Evolutionary conservation across 1,140 invertebrate species (phyloP).

Genomic region (Samia ricini): DNA sequence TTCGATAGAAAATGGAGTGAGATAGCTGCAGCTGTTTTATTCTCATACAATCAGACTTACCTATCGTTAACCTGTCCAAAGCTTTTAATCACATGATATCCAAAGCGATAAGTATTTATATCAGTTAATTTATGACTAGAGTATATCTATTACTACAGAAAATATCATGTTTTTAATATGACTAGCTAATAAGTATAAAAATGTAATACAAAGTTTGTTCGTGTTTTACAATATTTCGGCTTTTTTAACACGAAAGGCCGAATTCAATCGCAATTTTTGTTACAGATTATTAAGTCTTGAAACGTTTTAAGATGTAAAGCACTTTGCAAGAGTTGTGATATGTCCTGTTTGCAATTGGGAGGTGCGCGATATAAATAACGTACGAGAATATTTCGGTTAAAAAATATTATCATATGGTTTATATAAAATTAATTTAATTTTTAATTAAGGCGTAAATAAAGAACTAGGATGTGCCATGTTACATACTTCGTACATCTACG

Average conservation of each 20-base stretch:
- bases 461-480: neutral
- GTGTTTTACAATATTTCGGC: neutral
- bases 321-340: too few relatives aligned
- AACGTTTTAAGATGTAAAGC: too few relatives aligned
- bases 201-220: neutral
- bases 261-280: too few relatives aligned
- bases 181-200: neutral
- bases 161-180: neutral
- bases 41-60: slow-evolving; percentile 18
- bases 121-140: slow-evolving; percentile 23
- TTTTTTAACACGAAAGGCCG: too few relatives aligned
- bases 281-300: too few relatives aligned
- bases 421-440: too few relatives aligned
- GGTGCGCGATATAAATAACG: too few relatives aligned
- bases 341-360: too few relatives aligned
- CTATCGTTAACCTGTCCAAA: slow-evolving; percentile 15
- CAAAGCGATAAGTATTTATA: slow-evolving; percentile 21
- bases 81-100: slow-evolving; percentile 24
- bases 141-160: neutral
- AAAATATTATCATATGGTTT: too few relatives aligned
- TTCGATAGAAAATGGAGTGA: slow-evolving; percentile 8
- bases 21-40: slow-evolving; percentile 13
- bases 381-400: too few relatives aligned
- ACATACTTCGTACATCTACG: neutral
- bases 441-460: neutral